phyloP scores from a whole-genome alignment of 1,140 invertebrate species.

The Conus ventricosus region DNA sequence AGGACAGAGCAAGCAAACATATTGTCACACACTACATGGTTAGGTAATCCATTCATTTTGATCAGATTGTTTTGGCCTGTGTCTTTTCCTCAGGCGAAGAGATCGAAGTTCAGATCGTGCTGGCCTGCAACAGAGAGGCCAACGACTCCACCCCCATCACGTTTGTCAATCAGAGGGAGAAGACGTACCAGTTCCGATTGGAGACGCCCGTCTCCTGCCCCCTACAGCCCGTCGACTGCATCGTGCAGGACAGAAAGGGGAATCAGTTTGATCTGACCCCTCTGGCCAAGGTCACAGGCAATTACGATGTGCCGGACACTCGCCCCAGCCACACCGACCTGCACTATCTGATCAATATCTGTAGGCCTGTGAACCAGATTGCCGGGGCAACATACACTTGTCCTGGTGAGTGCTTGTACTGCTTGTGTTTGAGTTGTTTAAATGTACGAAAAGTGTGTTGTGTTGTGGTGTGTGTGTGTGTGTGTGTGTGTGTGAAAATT shows the following conservation, averaged over 20 bases:
- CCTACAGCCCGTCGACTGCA: slow-evolving; percentile 62
- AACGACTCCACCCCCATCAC: slow-evolving; percentile 43
- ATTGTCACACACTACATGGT: too few species aligned
- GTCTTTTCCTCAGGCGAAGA: slow-evolving; percentile 47
- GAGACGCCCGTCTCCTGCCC: slow-evolving; percentile 63
- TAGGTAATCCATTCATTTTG: too few species aligned
- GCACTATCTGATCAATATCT: slow-evolving; percentile 68
- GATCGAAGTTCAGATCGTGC: slow-evolving; percentile 53
- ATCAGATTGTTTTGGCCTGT: too few species aligned
- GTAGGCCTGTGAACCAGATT: slow-evolving; percentile 60
- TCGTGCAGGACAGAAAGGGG: slow-evolving; percentile 59
- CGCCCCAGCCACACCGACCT: slow-evolving; percentile 43
- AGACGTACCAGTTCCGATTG: slow-evolving; percentile 58
- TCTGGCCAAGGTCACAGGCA: slow-evolving; percentile 48
- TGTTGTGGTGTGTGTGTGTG: too few species aligned
- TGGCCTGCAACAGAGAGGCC: slow-evolving; percentile 52
- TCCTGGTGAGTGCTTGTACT: slow-evolving; percentile 56
- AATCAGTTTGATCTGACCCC: slow-evolving; percentile 63
- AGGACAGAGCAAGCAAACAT: too few species aligned
- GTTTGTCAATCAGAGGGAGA: slow-evolving; percentile 43
- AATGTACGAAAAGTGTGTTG: too few species aligned
- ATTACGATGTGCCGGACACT: slow-evolving; percentile 59
- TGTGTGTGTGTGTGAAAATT: too few species aligned
- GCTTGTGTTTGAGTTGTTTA: too few species aligned
- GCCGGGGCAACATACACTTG: slow-evolving; percentile 47